Conservation (phyloP, 2,113 vertebrate genomes). For the Oryctolagus cuniculus region DNA sequence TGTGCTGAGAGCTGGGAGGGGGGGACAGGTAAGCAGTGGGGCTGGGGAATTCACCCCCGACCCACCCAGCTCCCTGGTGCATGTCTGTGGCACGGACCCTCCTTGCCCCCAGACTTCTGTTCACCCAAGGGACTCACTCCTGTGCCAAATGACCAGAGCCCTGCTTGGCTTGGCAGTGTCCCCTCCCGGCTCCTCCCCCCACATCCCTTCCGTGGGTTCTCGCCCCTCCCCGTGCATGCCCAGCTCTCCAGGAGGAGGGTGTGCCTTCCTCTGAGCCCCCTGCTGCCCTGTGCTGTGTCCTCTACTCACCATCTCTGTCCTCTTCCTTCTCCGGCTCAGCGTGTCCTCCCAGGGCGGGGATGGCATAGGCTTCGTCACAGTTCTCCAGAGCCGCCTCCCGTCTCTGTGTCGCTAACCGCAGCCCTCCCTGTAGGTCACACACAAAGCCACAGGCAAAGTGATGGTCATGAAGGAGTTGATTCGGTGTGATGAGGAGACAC, state of each 20-base stretch:
- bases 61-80: slow-evolving; percentile 61
- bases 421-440: slow-evolving; percentile 92
- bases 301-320: neutral
- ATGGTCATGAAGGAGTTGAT: slow-evolving; percentile 99
- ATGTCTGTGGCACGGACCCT: slow-evolving; percentile 77
- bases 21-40: slow-evolving; percentile 87
- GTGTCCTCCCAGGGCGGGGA: slow-evolving; percentile 4
- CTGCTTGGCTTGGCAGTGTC: slow-evolving; percentile 76
- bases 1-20: slow-evolving; percentile 88
- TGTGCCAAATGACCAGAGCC: slow-evolving; percentile 46
- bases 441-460: slow-evolving; percentile 98
- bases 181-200: neutral
- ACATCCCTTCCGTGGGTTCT: slow-evolving; percentile 43
- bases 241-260: neutral
- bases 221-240: slow-evolving; percentile 54
- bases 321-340: slow-evolving; percentile 3
- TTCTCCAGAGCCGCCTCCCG: neutral
- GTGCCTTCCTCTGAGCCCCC: neutral
- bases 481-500: slow-evolving; percentile 98
- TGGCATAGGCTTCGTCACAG: neutral
- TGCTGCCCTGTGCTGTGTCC: neutral
- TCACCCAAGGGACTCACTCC: slow-evolving; percentile 6
- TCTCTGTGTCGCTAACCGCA: slow-evolving; percentile 51
- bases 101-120: slow-evolving; percentile 49
- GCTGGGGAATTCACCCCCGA: slow-evolving; percentile 64